Conservation (phyloP, 2,888 invertebrate species). For the Microctonus brassicae region DNA sequence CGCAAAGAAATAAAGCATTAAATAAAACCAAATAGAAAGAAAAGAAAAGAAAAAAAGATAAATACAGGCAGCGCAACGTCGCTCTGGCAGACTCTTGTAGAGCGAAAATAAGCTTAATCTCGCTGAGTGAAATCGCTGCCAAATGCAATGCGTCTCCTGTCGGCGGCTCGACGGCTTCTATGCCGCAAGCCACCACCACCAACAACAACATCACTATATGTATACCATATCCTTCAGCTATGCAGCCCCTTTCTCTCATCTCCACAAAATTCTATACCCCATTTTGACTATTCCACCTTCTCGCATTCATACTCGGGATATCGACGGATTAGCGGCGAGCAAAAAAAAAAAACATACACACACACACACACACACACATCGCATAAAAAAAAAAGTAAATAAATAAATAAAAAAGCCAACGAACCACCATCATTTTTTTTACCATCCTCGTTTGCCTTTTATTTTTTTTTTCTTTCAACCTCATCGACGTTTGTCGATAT, state of each 20-base stretch:
- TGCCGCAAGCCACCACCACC: constrained; percentile 11
- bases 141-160: constrained; percentile 64
- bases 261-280: constrained; percentile 14
- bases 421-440: constrained; percentile 27
- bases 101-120: constrained; percentile 68
- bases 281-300: constrained; percentile 29
- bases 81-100: constrained; percentile 53
- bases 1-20: background rate
- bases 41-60: constrained; percentile 12
- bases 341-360: too few species aligned
- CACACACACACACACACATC: constrained; percentile 39
- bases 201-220: background rate
- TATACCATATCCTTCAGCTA: background rate
- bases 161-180: constrained; percentile 9
- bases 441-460: background rate
- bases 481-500: constrained; percentile 33
- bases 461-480: background rate
- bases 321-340: constrained; percentile 59
- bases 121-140: constrained; percentile 68
- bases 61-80: constrained; percentile 33
- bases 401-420: too few species aligned
- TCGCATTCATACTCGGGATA: constrained; percentile 42
- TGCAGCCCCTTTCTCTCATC: constrained; percentile 2
- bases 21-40: background rate
- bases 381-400: background rate